Conservation (phyloP, 2,797 vertebrate genomes). For the Rallus crepitans region DNA sequence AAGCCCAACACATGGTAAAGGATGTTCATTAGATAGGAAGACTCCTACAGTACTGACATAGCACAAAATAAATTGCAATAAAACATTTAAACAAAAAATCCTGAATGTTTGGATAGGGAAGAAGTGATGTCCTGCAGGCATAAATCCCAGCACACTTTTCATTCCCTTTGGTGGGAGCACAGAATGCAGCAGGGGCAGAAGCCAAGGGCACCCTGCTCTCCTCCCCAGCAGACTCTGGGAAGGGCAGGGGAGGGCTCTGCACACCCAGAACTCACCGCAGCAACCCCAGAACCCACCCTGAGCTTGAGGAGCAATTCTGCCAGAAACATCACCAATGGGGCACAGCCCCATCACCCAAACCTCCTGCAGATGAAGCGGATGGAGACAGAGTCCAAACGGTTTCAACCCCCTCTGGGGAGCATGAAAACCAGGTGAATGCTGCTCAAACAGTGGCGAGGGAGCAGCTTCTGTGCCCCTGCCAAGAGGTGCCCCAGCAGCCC, state of each 20-base stretch:
- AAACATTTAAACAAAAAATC: not conserved
- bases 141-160: not conserved
- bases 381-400: not conserved
- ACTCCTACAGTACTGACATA: not conserved
- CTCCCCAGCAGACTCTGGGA: not conserved
- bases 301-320: not conserved
- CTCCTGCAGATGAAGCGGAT: not conserved
- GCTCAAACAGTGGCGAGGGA: not conserved
- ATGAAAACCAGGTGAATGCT: not conserved
- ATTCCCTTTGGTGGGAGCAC: accelerated
- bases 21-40: not conserved
- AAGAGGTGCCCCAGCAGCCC: not conserved
- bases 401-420: not conserved
- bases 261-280: not conserved
- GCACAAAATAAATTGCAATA: not conserved
- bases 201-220: not conserved
- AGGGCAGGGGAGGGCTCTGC: not conserved
- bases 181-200: not conserved
- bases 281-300: not conserved
- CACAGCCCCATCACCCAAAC: not conserved
- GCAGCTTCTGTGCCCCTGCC: accelerated
- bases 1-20: not conserved
- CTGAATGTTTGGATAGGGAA: not conserved
- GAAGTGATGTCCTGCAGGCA: accelerated
- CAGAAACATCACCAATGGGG: not conserved